Evolutionary conservation across 2,113 vertebrate genomes (phyloP).

Genomic region (Ctenomys sociabilis): DNA sequence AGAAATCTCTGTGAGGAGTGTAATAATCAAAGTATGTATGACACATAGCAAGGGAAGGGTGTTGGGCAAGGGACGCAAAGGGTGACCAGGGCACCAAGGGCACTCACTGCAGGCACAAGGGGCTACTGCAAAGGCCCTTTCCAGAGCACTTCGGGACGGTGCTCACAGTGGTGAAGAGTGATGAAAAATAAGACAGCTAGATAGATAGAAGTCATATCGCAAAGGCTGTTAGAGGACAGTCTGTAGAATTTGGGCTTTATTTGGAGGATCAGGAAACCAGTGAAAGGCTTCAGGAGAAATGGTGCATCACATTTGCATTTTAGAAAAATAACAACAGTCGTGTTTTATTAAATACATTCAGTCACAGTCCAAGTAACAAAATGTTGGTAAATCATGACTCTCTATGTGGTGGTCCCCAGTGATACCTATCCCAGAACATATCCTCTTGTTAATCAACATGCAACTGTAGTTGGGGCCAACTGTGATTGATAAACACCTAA

Average conservation of each 20-base stretch:
- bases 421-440: background rate
- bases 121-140: background rate
- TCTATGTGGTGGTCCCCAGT: no score
- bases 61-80: background rate
- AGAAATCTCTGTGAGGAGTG: background rate
- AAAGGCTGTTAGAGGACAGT: background rate
- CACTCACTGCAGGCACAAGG: background rate
- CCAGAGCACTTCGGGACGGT: background rate
- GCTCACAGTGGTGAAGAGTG: background rate
- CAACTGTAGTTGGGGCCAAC: background rate
- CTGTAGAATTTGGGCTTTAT: background rate
- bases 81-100: background rate
- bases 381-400: background rate
- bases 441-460: background rate
- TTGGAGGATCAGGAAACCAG: background rate
- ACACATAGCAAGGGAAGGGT: background rate
- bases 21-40: background rate
- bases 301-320: background rate
- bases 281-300: background rate
- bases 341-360: background rate
- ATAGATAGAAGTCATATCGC: background rate
- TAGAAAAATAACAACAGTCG: background rate
- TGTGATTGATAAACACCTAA: background rate
- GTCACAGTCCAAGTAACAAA: background rate
- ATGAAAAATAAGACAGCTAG: background rate